Evolutionary conservation across 1,140 invertebrate species (phyloP).

Genomic region (Asbolus verrucosus): DNA sequence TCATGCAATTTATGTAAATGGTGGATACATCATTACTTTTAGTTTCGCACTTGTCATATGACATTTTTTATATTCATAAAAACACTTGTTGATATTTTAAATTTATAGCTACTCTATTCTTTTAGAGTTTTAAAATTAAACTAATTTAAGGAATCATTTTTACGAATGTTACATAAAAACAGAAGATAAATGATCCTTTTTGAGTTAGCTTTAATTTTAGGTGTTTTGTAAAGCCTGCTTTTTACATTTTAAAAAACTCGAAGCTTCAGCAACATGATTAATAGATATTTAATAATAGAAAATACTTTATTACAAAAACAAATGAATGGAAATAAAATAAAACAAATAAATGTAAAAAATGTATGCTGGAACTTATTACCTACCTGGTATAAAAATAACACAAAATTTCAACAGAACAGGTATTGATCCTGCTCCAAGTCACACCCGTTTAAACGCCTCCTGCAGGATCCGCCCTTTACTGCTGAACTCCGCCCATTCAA

Average conservation of each 20-base stretch:
- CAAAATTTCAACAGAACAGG: conserved; percentile 5
- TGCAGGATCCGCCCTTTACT: conserved; percentile 45
- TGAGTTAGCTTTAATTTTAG: no score
- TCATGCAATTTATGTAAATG: no score
- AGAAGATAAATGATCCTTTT: no score
- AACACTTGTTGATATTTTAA: no score
- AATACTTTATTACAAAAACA: conserved; percentile 5
- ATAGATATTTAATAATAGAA: background rate
- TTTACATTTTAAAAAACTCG: background rate
- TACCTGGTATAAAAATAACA: conserved; percentile 35
- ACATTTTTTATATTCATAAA: no score
- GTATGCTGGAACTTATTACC: conserved; percentile 2
- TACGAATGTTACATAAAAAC: no score
- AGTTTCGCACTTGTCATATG: no score
- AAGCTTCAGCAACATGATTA: background rate
- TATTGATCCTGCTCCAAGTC: conserved; percentile 48
- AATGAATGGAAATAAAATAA: background rate
- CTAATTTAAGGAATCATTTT: no score
- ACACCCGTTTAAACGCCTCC: conserved; percentile 48
- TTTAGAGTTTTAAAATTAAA: no score
- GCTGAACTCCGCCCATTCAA: conserved; percentile 46
- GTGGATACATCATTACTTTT: no score
- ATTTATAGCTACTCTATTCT: no score
- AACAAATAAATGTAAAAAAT: conserved; percentile 10
- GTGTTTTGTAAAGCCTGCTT: no score